These are phyloP conservation scores for Oreochromis grahami DNA, from an alignment of 2,797 vertebrate species.

Conservation along the genomic window DNA sequence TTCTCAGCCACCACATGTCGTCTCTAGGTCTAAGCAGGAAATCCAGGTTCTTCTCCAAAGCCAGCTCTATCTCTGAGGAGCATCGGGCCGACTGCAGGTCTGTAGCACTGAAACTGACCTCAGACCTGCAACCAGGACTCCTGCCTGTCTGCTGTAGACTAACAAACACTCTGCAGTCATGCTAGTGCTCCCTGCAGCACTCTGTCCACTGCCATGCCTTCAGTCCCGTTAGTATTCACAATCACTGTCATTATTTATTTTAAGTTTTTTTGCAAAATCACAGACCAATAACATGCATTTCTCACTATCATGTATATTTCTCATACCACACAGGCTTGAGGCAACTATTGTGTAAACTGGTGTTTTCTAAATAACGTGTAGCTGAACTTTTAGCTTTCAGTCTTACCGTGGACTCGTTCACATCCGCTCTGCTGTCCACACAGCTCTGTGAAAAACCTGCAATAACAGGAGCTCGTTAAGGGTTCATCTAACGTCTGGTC, in stretches of 20 bases:
- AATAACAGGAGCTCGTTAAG: rapidly evolving
- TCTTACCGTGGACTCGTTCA: neutral
- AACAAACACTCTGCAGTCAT: neutral
- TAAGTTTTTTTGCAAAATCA: neutral
- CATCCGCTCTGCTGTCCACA: neutral
- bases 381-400: neutral
- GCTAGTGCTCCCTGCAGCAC: neutral
- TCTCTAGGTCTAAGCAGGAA: slow-evolving; percentile 52
- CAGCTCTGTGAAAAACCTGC: neutral
- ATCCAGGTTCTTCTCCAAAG: slow-evolving; percentile 58
- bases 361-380: neutral
- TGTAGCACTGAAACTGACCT: slow-evolving; percentile 5
- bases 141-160: neutral
- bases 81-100: slow-evolving; percentile 33
- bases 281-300: neutral
- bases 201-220: neutral
- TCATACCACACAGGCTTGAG: neutral
- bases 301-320: neutral
- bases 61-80: slow-evolving; percentile 52
- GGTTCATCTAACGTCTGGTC: neutral
- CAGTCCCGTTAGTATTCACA: neutral
- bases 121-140: neutral
- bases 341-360: neutral
- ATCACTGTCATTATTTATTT: neutral
- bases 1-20: slow-evolving; percentile 62